These are phyloP conservation scores for Acanthococcus lagerstroemiae DNA, from an alignment of 2,888 invertebrate species.

Conservation along the genomic window DNA sequence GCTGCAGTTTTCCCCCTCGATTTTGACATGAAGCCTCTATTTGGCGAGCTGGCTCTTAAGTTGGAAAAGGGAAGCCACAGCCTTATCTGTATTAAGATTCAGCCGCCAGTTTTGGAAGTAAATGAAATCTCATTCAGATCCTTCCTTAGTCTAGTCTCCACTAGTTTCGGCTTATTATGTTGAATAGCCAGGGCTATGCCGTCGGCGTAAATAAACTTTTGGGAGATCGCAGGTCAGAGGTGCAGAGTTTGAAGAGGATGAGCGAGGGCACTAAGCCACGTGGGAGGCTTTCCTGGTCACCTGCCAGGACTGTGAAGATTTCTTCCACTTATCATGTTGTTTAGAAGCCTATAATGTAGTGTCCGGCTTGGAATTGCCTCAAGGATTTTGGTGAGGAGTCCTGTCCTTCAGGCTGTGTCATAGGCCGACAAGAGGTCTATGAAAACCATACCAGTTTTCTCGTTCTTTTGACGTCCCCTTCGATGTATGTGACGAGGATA, in stretches of 20 bases:
- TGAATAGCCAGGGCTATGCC: not conserved
- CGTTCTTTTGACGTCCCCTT: not conserved
- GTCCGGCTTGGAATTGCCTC: not conserved
- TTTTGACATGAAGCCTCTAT: no score
- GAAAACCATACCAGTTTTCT: not conserved
- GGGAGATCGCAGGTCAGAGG: not conserved
- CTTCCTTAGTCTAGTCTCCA: not conserved
- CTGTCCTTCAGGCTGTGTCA: not conserved
- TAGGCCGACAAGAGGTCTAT: not conserved
- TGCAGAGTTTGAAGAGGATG: not conserved
- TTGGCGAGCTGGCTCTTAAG: constrained; percentile 2
- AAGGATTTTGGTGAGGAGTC: not conserved
- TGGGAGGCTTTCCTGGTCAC: no score
- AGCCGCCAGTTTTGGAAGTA: not conserved
- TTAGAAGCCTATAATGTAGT: not conserved
- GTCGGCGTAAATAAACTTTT: not conserved
- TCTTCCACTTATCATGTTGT: no score
- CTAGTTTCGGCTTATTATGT: not conserved
- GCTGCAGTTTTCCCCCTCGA: no score
- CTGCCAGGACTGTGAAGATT: not conserved
- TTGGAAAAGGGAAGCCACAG: not conserved
- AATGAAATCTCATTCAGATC: not conserved
- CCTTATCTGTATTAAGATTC: not conserved
- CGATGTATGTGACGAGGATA: not conserved
- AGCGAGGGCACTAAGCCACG: not conserved